Conservation (phyloP, 2,113 vertebrate genomes). For the Nothobranchius kuhntae region DNA sequence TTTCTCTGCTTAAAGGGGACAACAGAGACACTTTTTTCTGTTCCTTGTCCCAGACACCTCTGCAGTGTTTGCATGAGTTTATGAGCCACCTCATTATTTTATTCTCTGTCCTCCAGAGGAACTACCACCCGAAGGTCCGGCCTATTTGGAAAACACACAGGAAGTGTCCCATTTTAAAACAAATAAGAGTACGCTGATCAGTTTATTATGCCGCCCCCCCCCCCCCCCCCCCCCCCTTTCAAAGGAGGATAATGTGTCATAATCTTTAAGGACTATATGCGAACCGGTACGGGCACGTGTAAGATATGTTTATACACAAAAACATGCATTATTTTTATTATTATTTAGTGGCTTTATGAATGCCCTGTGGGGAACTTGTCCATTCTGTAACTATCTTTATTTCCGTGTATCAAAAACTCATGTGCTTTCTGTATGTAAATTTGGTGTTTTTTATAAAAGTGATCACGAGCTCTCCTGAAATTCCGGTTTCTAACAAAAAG, state of each 20-base stretch:
- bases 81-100: slow-evolving; percentile 51
- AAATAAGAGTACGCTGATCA: slow-evolving; percentile 46
- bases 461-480: slow-evolving; percentile 81
- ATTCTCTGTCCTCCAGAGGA: slow-evolving; percentile 35
- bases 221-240: background rate
- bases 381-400: slow-evolving; percentile 82
- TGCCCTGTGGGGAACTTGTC: slow-evolving; percentile 81
- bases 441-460: slow-evolving; percentile 86
- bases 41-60: slow-evolving; percentile 61
- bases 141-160: slow-evolving; percentile 48
- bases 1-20: slow-evolving; percentile 68
- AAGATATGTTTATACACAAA: slow-evolving; percentile 95
- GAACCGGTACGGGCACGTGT: slow-evolving; percentile 85
- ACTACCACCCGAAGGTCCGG: slow-evolving; percentile 64
- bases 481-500: slow-evolving; percentile 67
- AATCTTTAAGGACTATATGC: slow-evolving; percentile 37
- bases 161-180: slow-evolving; percentile 65
- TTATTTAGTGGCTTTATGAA: slow-evolving; percentile 90
- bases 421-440: slow-evolving; percentile 84
- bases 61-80: slow-evolving; percentile 87
- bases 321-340: slow-evolving; percentile 89
- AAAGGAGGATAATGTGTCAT: slow-evolving; percentile 38
- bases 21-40: slow-evolving; percentile 43
- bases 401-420: slow-evolving; percentile 87
- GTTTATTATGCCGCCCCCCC: slow-evolving; percentile 45